Evolutionary conservation across 35 echinoderm and acorn worm genomes (phyloP).

Genomic region (Stichopus chloronotus): DNA sequence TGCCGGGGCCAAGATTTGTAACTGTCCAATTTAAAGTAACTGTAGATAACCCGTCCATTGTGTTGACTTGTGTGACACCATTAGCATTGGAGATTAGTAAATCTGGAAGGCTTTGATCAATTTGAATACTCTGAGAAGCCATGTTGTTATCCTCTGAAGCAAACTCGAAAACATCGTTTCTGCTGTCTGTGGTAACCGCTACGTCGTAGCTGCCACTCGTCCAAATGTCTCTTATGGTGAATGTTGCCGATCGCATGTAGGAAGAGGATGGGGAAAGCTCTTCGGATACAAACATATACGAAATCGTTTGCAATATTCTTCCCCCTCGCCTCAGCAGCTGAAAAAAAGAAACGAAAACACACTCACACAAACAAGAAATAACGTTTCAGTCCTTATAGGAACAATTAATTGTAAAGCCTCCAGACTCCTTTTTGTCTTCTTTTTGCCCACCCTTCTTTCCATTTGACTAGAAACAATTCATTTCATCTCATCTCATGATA

Average conservation of each 20-base stretch:
- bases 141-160: conserved; percentile 21
- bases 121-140: background rate
- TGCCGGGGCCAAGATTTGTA: conserved; percentile 1
- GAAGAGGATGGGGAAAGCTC: background rate
- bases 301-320: background rate
- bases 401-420: too few relatives aligned
- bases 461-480: too few relatives aligned
- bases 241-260: background rate
- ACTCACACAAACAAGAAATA: background rate
- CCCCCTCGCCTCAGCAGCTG: background rate
- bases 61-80: background rate
- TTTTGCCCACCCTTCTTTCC: too few relatives aligned
- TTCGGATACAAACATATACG: background rate
- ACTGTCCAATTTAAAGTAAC: conserved; percentile 16
- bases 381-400: background rate
- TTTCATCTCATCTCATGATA: too few relatives aligned
- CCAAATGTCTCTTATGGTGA: conserved; percentile 1
- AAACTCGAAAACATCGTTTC: conserved; percentile 30
- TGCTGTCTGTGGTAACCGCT: background rate
- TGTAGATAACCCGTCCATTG: background rate
- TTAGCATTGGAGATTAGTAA: conserved; percentile 18
- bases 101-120: conserved; percentile 19
- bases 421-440: too few relatives aligned
- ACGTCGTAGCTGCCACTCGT: conserved; percentile 18
- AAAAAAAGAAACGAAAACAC: background rate